A percentile compares a stretch with the other conserved stretches of the same genome.
phyloP scores from a whole-genome alignment of 92 coral and sea anemone genomes.

The Ricordea florida region DNA sequence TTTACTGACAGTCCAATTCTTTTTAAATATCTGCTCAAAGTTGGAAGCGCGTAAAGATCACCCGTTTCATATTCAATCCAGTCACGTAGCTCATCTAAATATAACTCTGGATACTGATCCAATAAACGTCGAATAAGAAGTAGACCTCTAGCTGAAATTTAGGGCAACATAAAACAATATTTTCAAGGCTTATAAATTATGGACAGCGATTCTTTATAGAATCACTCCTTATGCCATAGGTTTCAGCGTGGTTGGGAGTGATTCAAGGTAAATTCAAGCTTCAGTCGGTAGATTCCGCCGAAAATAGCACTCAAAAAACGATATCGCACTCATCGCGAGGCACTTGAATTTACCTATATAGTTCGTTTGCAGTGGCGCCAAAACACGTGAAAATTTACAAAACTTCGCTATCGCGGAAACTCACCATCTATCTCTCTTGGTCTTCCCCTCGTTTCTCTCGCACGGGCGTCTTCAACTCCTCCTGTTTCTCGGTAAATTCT shows the following conservation, averaged over 20 bases:
- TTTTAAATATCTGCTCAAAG: not conserved
- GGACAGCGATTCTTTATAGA: not conserved
- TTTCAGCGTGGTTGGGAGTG: not conserved
- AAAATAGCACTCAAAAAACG: too few relatives aligned
- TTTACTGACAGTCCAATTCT: constrained; percentile 13
- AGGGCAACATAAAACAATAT: not conserved
- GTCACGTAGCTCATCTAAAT: constrained; percentile 27
- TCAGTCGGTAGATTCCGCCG: too few relatives aligned
- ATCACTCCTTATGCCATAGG: not conserved
- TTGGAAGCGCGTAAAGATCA: not conserved
- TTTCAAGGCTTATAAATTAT: not conserved
- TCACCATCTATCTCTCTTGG: too few relatives aligned
- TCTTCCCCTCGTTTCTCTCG: too few relatives aligned
- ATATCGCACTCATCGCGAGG: too few relatives aligned
- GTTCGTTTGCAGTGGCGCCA: too few relatives aligned
- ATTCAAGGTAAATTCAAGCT: too few relatives aligned
- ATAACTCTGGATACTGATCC: constrained; percentile 43
- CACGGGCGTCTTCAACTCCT: too few relatives aligned
- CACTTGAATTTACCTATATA: too few relatives aligned
- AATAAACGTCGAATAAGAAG: constrained; percentile 5
- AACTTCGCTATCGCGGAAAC: too few relatives aligned
- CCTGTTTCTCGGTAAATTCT: too few relatives aligned
- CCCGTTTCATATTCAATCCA: constrained; percentile 34
- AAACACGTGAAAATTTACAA: too few relatives aligned
- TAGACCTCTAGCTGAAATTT: not conserved